Conservation (phyloP, 1,140 invertebrate genomes). For the Eueides isabella region DNA sequence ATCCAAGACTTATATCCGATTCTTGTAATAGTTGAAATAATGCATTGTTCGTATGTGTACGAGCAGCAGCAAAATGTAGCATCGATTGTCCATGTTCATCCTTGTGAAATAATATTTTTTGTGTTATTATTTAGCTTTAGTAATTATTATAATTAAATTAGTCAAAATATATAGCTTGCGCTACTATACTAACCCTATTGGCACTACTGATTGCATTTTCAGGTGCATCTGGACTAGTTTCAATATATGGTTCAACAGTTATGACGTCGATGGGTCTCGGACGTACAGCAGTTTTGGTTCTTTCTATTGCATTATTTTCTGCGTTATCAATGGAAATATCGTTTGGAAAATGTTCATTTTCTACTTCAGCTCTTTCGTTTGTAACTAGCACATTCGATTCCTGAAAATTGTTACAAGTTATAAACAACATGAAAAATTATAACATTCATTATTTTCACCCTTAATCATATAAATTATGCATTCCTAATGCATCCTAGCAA, state of each 20-base stretch:
- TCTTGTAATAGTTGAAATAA: slow-evolving; percentile 90
- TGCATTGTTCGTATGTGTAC: slow-evolving; percentile 89
- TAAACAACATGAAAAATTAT: not conserved
- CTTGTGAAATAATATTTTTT: slow-evolving; percentile 70
- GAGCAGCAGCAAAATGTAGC: slow-evolving; percentile 92
- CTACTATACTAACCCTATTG: slow-evolving; percentile 80
- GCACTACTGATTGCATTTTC: slow-evolving; percentile 84
- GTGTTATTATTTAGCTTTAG: too few species aligned
- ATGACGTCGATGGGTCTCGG: slow-evolving; percentile 75
- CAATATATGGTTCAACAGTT: slow-evolving; percentile 66
- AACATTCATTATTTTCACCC: not conserved
- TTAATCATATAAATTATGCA: not conserved
- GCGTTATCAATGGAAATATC: slow-evolving; percentile 34
- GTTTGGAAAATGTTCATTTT: slow-evolving; percentile 58
- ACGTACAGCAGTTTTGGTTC: slow-evolving; percentile 56
- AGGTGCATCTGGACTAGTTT: slow-evolving; percentile 75
- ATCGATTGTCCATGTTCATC: slow-evolving; percentile 94
- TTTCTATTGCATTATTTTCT: slow-evolving; percentile 34
- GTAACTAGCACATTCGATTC: slow-evolving; percentile 81
- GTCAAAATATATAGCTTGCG: not conserved
- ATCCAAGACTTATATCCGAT: slow-evolving; percentile 89
- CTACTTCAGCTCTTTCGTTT: slow-evolving; percentile 71
- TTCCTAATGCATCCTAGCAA: not conserved
- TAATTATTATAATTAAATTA: not conserved
- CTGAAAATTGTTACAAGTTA: slow-evolving; percentile 46